Evolutionary conservation across 2,113 vertebrate genomes (phyloP).

Genomic region (Catharus minimus): DNA sequence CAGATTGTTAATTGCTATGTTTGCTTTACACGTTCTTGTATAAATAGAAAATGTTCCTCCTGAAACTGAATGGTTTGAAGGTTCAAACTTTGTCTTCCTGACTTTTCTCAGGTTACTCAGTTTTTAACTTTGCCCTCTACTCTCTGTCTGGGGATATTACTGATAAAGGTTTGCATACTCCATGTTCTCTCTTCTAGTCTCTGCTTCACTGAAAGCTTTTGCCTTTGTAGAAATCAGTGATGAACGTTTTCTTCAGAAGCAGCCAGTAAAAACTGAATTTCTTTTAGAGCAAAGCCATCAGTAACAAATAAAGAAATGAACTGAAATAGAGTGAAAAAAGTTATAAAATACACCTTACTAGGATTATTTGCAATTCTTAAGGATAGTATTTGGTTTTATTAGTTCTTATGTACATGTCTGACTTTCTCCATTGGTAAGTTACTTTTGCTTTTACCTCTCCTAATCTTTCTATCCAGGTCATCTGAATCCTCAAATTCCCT

Average conservation of each 20-base stretch:
- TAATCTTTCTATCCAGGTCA: not conserved
- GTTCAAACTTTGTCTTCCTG: not conserved
- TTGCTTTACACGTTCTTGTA: not conserved
- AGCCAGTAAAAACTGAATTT: not conserved
- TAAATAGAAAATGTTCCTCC: slow-evolving; percentile 8
- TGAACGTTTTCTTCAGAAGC: not conserved
- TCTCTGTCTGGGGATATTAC: not conserved
- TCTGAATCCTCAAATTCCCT: not conserved
- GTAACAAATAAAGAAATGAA: not conserved
- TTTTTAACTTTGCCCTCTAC: not conserved
- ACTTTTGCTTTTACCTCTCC: not conserved
- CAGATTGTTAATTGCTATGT: slow-evolving; percentile 54
- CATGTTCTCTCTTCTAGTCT: not conserved
- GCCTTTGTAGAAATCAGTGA: not conserved
- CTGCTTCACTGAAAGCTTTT: not conserved
- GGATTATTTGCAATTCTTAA: not conserved
- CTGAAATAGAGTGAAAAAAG: not conserved
- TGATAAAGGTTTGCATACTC: not conserved
- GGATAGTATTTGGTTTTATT: not conserved
- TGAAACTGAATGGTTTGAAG: not conserved
- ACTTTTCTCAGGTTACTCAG: not conserved
- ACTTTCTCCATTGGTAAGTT: not conserved
- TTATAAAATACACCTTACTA: not conserved
- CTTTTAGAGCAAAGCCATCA: not conserved
- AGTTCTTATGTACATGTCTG: not conserved